A percentile compares a stretch with the other conserved stretches of the same genome.
Evolutionary conservation across 2,888 invertebrate genomes (phyloP).

Genomic region (Baronia brevicornis): DNA sequence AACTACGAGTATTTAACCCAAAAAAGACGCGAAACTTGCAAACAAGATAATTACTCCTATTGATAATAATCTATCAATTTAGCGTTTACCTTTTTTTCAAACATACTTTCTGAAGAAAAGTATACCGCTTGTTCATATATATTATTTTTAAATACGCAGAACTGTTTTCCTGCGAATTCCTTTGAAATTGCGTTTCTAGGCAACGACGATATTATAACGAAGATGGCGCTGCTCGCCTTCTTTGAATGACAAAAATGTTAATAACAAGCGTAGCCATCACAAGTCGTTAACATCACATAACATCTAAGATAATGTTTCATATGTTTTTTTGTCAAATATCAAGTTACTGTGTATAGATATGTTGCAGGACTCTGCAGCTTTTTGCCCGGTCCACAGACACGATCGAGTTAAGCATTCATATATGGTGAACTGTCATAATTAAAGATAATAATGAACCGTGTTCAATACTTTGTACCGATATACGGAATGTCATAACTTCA

Average conservation of each 20-base stretch:
- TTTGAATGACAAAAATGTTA: constrained; percentile 17
- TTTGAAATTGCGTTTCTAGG: too few relatives aligned
- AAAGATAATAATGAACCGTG: constrained; percentile 63
- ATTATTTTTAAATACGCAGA: too few relatives aligned
- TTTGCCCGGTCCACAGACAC: constrained; percentile 43
- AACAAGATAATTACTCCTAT: too few relatives aligned
- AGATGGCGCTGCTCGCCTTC: constrained; percentile 13
- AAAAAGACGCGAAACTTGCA: constrained; percentile 4
- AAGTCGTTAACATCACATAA: constrained; percentile 35
- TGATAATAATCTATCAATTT: too few relatives aligned
- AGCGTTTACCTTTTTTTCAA: too few relatives aligned
- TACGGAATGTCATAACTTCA: constrained; percentile 63
- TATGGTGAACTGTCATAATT: constrained; percentile 73
- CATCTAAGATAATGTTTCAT: constrained; percentile 45
- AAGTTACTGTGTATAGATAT: constrained; percentile 52
- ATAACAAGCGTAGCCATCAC: constrained; percentile 29
- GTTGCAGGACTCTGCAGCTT: constrained; percentile 43
- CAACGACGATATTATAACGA: constrained; percentile 10
- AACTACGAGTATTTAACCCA: not conserved
- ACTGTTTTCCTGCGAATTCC: constrained; percentile 7
- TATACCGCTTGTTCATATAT: too few relatives aligned
- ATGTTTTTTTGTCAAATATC: constrained; percentile 46
- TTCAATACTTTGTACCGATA: constrained; percentile 54
- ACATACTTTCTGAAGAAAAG: too few relatives aligned
- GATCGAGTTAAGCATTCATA: constrained; percentile 59